Conservation (phyloP, 2,113 vertebrate species). For the Neodontobutis hainanensis region DNA sequence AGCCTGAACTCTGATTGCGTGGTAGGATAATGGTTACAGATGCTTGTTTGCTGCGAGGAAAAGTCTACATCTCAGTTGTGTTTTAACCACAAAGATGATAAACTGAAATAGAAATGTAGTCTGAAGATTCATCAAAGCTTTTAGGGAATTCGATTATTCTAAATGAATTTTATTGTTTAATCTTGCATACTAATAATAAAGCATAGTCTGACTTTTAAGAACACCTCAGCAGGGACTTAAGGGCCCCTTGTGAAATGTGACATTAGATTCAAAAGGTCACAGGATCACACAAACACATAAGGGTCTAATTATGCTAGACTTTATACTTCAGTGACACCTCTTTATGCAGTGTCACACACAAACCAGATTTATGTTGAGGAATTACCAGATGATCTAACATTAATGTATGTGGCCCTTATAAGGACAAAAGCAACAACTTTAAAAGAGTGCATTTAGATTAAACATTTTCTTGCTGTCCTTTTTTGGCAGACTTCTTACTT, state of each 20-base stretch:
- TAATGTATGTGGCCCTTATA: no score
- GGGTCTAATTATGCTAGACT: conserved; percentile 44
- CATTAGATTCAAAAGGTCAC: conserved; percentile 42
- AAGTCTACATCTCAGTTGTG: not conserved
- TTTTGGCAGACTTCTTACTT: not conserved
- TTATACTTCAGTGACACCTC: conserved; percentile 3
- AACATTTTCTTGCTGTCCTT: not conserved
- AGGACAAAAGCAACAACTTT: no score
- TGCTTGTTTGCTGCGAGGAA: conserved; percentile 19
- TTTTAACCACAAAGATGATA: not conserved
- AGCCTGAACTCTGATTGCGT: conserved; percentile 37
- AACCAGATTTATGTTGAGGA: not conserved
- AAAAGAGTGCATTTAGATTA: no score
- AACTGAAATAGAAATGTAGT: conserved; percentile 11
- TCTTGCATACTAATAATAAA: no score
- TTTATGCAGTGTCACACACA: not conserved
- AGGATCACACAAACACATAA: conserved; percentile 40
- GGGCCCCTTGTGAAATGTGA: conserved; percentile 41
- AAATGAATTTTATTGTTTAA: no score
- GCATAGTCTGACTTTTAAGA: no score
- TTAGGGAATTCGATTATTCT: no score
- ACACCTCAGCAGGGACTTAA: not conserved
- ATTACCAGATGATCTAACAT: no score
- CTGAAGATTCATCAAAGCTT: no score
- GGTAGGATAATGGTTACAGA: conserved; percentile 41